Conservation (phyloP, 2,113 vertebrate species). For the Salvelinus fontinalis region DNA sequence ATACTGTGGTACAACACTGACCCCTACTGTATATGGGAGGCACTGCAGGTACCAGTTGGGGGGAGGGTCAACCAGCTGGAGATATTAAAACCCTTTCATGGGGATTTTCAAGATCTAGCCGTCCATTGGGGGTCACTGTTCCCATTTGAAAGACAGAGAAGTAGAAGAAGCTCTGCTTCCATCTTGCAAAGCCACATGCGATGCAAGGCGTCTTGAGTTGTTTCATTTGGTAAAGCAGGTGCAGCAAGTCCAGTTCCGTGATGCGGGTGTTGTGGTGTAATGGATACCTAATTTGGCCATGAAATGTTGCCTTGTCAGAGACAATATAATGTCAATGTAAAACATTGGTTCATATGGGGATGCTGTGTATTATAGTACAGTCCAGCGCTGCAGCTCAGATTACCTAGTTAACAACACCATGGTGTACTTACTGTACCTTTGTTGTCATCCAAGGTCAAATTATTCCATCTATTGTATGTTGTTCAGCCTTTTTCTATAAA, state of each 20-base stretch:
- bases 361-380: neutral
- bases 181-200: constrained; percentile 51
- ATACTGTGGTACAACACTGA: constrained; percentile 64
- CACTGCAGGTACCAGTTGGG: constrained; percentile 41
- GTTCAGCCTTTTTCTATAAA: no score
- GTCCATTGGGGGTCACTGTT: constrained; percentile 81
- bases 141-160: constrained; percentile 58
- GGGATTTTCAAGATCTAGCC: constrained; percentile 21
- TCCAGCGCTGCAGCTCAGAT: neutral
- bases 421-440: neutral
- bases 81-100: constrained; percentile 57
- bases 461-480: no score
- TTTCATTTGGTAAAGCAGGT: constrained; percentile 34
- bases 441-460: no score
- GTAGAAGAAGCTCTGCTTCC: constrained; percentile 34
- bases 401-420: neutral
- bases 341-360: neutral
- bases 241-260: constrained; percentile 18
- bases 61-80: neutral
- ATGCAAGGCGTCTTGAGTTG: constrained; percentile 44
- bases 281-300: constrained; percentile 65
- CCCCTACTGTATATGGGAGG: constrained; percentile 64
- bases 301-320: constrained; percentile 54
- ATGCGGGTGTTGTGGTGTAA: constrained; percentile 55
- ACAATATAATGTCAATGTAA: constrained; percentile 52